Evolutionary conservation across 2,797 vertebrate species (phyloP).

Genomic region (Hippopotamyrus pictus): DNA sequence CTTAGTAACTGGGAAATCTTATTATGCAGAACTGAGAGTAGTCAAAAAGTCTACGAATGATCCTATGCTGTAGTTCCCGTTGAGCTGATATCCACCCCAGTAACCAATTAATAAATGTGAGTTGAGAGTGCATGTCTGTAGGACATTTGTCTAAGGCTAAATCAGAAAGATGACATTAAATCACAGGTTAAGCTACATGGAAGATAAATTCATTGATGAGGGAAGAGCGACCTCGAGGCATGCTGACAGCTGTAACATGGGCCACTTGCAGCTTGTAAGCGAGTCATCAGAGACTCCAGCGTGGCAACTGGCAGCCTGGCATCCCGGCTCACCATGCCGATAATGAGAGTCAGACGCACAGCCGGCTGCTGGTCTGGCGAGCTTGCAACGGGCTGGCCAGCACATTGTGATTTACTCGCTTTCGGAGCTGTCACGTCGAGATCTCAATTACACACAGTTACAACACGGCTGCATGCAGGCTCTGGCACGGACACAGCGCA

Average conservation of each 20-base stretch:
- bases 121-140: neutral
- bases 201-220: neutral
- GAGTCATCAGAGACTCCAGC: neutral
- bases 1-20: too few relatives aligned
- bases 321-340: neutral
- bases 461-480: neutral
- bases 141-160: neutral
- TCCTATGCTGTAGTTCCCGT: neutral
- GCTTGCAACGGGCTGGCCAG: conserved; percentile 51
- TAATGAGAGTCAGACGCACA: conserved; percentile 31
- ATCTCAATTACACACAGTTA: conserved; percentile 58
- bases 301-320: neutral
- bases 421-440: conserved; percentile 63
- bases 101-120: neutral
- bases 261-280: neutral
- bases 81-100: neutral
- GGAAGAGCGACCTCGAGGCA: neutral
- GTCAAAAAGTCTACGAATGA: neutral
- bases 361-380: conserved; percentile 45
- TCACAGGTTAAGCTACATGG: neutral
- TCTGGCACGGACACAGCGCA: conserved; percentile 24
- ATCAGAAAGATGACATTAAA: neutral
- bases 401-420: conserved; percentile 65
- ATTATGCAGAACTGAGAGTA: neutral
- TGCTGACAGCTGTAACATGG: neutral